Base-by-base conservation (phyloP, 2,797 vertebrate genomes). In the Urosaurus nigricauda region DNA sequence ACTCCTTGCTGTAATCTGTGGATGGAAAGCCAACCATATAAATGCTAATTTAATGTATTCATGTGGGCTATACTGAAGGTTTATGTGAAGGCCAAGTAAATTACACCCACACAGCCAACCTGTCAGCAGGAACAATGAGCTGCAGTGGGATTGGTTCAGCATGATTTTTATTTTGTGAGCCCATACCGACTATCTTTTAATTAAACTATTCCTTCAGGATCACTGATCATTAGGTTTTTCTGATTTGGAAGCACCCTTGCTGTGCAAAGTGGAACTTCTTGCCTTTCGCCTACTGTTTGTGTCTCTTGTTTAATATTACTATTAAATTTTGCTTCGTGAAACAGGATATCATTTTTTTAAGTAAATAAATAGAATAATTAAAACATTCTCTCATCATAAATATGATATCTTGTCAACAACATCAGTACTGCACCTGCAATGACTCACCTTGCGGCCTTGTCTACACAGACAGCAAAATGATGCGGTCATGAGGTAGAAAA, bases 31-130 rank as follows among this genome's bases (percentile, higher is more conserved):
- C 35, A 92, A 79, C 81, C 90, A 91, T 94, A 94, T 94, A 93
- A 93, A 93, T 95, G 94, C 88, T 93, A 92, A 95, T 93, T 32
- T n/a, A 86, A 90, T 87, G 53, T 58, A 92, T 93, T 95, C 73
- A 91, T 93, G 90, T 85, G 86, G 94, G 93, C 93, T 8, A 0
- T 83, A 37, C 35, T 73, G 93, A 95, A 95, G 94, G 91, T 73
- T 93, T 80, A 8, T 32, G 70, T 47, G 93, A 95, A 94, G 94
- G 92, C 91, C 91, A 93, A 88, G 93, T 93, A 91, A 90, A 95
- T 92, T 91, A 93, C 84, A 90, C 80, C 86, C 87, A 84, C 2
- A 0, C 80, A 51, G 73, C 86, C 83, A 73, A 60, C 75, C 85
- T 73, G 75, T 91, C 92, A 90, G 63, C 84, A 90, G 82, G 12